Percentiles rank a stretch among this genome's conserved stretches.
Conservation (phyloP, 2,113 vertebrate genomes). For the Toxotes chatareus region DNA sequence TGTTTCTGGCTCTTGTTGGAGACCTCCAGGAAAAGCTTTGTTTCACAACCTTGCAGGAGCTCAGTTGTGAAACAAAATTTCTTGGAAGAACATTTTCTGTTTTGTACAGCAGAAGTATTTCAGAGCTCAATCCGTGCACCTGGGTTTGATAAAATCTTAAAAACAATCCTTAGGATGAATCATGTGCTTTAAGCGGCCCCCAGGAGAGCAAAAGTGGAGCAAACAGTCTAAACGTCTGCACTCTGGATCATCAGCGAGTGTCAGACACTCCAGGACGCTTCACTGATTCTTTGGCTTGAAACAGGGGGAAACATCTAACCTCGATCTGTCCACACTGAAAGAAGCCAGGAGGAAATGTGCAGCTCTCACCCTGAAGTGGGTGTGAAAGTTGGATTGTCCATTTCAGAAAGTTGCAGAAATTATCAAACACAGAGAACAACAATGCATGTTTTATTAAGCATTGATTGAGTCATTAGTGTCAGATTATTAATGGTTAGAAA, state of each 20-base stretch:
- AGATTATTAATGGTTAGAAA: too few species aligned
- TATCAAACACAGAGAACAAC: too few species aligned
- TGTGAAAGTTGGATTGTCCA: too few species aligned
- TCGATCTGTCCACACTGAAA: not conserved
- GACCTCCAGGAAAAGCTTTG: slow-evolving; percentile 23
- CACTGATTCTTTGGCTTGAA: not conserved
- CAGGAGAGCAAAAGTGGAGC: slow-evolving; percentile 7
- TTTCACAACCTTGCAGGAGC: slow-evolving; percentile 22
- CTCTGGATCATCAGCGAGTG: not conserved
- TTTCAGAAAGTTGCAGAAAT: too few species aligned
- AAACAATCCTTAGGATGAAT: not conserved
- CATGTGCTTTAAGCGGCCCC: not conserved
- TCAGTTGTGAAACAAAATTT: slow-evolving; percentile 33
- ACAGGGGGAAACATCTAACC: too few species aligned
- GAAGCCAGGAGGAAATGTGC: too few species aligned
- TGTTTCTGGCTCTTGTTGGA: slow-evolving; percentile 27
- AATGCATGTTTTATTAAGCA: too few species aligned
- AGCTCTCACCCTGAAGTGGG: too few species aligned
- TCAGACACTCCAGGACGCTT: not conserved
- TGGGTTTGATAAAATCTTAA: slow-evolving; percentile 44
- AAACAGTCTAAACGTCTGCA: not conserved
- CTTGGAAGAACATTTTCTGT: slow-evolving; percentile 23
- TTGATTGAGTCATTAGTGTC: too few species aligned
- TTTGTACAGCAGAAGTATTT: not conserved
- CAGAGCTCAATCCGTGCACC: slow-evolving; percentile 3